phyloP scores from a whole-genome alignment of 2,113 vertebrate genomes.

The Chamaetylas fuelleborni region DNA sequence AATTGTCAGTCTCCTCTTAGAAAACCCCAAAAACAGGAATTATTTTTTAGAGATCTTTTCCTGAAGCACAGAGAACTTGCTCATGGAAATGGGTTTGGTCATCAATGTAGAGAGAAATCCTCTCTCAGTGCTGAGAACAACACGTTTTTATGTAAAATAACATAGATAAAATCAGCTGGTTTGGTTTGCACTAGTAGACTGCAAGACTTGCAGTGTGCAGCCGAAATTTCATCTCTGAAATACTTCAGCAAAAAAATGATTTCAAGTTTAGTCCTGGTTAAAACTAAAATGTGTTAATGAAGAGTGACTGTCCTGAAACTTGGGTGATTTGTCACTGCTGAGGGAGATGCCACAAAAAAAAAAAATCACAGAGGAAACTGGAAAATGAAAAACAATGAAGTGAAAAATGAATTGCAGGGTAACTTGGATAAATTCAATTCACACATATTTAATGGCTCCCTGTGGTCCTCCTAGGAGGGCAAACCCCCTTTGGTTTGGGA shows the following conservation, averaged over 20 bases:
- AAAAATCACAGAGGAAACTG: background rate
- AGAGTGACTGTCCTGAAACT: constrained; percentile 3
- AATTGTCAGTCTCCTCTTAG: background rate
- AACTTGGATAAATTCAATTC: constrained; percentile 20
- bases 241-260: background rate
- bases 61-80: background rate
- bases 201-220: background rate
- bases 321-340: constrained; percentile 6
- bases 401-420: background rate
- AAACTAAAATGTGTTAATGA: constrained; percentile 64
- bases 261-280: constrained; percentile 1
- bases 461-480: background rate
- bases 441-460: constrained; percentile 1
- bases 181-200: background rate
- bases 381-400: background rate
- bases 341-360: background rate
- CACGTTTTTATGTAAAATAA: background rate
- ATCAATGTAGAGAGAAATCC: rapidly evolving
- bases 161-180: background rate
- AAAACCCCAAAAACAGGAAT: background rate
- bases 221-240: background rate
- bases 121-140: background rate
- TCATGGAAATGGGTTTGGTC: background rate
- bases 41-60: background rate
- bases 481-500: background rate